Evolutionary conservation across 2,888 invertebrate species (phyloP).

Genomic region (Notodonta ziczac): DNA sequence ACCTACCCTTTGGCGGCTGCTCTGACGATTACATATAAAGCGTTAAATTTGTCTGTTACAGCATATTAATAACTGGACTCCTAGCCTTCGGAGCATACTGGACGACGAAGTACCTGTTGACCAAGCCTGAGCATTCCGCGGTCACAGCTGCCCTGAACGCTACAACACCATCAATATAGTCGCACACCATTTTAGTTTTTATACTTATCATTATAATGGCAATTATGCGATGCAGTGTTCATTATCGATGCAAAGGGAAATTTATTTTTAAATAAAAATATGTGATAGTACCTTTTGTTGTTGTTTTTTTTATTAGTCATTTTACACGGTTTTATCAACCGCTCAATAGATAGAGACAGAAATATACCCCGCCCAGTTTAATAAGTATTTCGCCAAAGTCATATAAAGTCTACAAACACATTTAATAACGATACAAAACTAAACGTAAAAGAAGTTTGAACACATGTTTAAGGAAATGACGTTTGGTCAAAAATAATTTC

Average conservation of each 20-base stretch:
- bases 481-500: too few relatives aligned
- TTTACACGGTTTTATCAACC: neutral
- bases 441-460: too few relatives aligned
- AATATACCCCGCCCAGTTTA: too few relatives aligned
- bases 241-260: neutral
- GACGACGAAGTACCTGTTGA: conserved; percentile 54
- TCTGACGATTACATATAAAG: neutral
- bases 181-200: neutral
- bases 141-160: neutral
- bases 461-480: too few relatives aligned
- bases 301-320: neutral
- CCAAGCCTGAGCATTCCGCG: conserved; percentile 17
- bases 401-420: too few relatives aligned
- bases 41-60: conserved; percentile 46
- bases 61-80: conserved; percentile 66
- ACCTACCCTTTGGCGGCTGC: too few relatives aligned
- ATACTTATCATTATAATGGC: neutral
- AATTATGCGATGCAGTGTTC: neutral
- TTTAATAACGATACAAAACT: too few relatives aligned
- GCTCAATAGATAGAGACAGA: too few relatives aligned
- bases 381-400: too few relatives aligned
- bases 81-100: conserved; percentile 70
- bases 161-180: neutral
- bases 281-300: neutral
- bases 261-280: conserved; percentile 3